Evolutionary conservation across 1,140 invertebrate genomes (phyloP).

Genomic region (Sarcophaga peregrina): DNA sequence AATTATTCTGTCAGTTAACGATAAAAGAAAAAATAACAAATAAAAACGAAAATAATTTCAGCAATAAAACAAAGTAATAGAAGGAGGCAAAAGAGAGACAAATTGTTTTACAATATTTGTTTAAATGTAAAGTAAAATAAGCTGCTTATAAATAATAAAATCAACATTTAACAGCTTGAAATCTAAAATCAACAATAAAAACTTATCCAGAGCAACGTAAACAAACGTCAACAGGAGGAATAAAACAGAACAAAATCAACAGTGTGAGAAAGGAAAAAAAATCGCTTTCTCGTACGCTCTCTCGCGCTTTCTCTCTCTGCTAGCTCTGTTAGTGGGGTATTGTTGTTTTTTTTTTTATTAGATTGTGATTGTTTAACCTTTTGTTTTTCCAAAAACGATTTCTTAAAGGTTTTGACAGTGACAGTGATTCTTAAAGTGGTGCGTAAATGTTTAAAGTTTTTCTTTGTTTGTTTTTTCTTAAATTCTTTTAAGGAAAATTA

Average conservation of each 20-base stretch:
- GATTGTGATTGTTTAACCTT: neutral
- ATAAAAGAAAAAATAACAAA: neutral
- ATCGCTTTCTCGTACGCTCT: too few relatives aligned
- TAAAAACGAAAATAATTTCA: neutral
- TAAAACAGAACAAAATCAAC: neutral
- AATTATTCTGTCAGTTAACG: neutral
- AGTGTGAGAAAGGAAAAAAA: neutral
- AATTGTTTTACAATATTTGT: neutral
- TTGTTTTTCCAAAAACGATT: neutral
- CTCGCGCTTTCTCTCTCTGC: neutral
- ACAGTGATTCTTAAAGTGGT: conserved; percentile 18
- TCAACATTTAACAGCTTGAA: conserved; percentile 15
- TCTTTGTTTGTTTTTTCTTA: too few relatives aligned
- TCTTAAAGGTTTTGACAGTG: conserved; percentile 1
- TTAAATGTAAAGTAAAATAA: neutral
- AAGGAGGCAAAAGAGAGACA: neutral
- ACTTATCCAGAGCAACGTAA: neutral
- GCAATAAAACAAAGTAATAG: neutral
- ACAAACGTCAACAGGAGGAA: neutral
- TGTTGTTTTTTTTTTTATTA: neutral
- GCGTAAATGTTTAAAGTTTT: conserved; percentile 29
- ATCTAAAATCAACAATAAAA: conserved; percentile 11
- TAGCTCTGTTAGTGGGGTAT: neutral
- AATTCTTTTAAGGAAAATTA: conserved; percentile 12
- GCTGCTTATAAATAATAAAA: neutral